Evolutionary conservation across 2,113 vertebrate genomes (phyloP), one percentile per base, ranked within the genome.

Genomic region (Oncorhynchus clarkii): DNA sequence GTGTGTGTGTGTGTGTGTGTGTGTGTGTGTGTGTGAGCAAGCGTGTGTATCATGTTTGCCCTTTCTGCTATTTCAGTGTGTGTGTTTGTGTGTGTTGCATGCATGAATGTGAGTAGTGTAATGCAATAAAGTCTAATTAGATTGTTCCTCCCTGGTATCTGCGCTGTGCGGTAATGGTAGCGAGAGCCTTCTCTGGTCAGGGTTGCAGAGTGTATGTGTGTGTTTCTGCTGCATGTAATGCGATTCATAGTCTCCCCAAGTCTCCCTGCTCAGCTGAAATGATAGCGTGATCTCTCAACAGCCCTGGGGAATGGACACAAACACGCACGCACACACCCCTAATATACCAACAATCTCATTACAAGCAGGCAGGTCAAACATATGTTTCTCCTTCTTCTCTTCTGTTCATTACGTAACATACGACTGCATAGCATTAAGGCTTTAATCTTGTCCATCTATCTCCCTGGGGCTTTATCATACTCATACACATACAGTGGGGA

Each of bases 71-170:
- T 18, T 57, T 13, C 51, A 57, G 51, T 48, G 34, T 22, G 18
- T 69, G 51, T 70, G 75, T 73, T 14, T 64, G 51, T 57, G 62
- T 76, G 24, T 81, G 68, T 80, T 84, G 54, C 75, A 57, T 70
- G 67, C 72, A 70, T 8, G 18, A 49, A 62, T 77, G 75, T 72
- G 78, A 67, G 54, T 57, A 20, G 54, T 20, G 70, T 72, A 78
- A 78, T 70, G 76, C 57, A 70, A 80, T 80, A 64, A 73, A 72
- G 48, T 81, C 62, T 83, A 82, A 87, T 88, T 83, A 64, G 83
- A 86, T 85, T 82, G 79, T 78, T 84, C 82, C 76, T 84, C 83
- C 54, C 75, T 76, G 72, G 71, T 24, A 70, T 34, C 45, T 76
- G 71, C 54, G 48, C 70, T 84, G 85, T 57, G n/a, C n/a, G 9